Evolutionary conservation across 2,888 invertebrate genomes (phyloP).

Genomic region (Apotomis capreana): DNA sequence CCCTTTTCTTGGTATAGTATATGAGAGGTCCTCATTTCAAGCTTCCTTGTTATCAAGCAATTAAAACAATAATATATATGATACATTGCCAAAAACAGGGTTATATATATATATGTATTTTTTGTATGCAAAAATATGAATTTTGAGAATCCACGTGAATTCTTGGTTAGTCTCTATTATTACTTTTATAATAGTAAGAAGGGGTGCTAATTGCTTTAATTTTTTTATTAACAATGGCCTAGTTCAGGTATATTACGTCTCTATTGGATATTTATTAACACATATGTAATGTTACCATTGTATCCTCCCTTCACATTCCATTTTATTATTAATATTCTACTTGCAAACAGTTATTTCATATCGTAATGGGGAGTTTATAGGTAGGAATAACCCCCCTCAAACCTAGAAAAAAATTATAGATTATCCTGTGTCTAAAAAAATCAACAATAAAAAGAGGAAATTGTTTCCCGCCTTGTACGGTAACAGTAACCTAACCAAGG

Average conservation of each 20-base stretch:
- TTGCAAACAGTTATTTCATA: constrained; percentile 1
- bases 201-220: background rate
- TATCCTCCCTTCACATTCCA: constrained; percentile 40
- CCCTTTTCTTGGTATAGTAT: too few species aligned
- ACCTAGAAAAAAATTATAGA: too few species aligned
- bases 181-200: background rate
- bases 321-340: constrained; percentile 13
- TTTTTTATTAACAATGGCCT: background rate
- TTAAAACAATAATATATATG: too few species aligned
- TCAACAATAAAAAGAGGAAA: too few species aligned
- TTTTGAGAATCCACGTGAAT: background rate
- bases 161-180: too few species aligned
- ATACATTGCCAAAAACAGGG: too few species aligned
- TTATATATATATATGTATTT: background rate
- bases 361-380: background rate
- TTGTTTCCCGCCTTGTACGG: too few species aligned
- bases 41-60: too few species aligned
- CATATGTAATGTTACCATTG: constrained; percentile 17
- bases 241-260: background rate
- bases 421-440: too few species aligned
- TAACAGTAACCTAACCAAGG: too few species aligned
- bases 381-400: too few species aligned
- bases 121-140: background rate
- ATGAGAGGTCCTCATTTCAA: too few species aligned
- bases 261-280: background rate